phyloP scores from a whole-genome alignment of 2,888 invertebrate species.

The Drosophila atripex region DNA sequence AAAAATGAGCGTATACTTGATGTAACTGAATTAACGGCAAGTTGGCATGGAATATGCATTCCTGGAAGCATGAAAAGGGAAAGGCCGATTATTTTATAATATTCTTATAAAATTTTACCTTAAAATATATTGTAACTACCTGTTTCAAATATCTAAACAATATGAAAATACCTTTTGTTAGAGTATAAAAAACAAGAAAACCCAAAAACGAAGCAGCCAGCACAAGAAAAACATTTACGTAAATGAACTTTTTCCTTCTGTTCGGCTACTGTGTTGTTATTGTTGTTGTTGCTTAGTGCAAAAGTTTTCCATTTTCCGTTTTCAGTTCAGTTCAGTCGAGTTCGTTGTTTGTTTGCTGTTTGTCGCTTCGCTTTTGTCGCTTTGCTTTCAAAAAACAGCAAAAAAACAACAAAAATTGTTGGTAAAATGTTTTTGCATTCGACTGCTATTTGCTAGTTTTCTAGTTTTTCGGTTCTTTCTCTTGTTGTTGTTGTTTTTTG shows the following conservation, averaged over 20 bases:
- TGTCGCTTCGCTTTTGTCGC: conserved; percentile 54
- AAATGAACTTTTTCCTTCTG: conserved; percentile 67
- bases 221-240: conserved; percentile 66
- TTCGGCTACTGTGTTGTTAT: conserved; percentile 8
- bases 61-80: too few relatives aligned
- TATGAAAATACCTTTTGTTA: neutral
- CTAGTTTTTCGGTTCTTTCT: conserved; percentile 26
- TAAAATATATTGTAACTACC: too few relatives aligned
- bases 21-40: too few relatives aligned
- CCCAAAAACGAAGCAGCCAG: conserved; percentile 33
- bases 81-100: too few relatives aligned
- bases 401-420: conserved; percentile 9
- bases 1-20: too few relatives aligned
- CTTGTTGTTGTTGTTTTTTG: conserved; percentile 11
- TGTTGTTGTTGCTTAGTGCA: conserved; percentile 40
- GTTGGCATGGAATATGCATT: too few relatives aligned
- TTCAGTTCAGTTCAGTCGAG: conserved; percentile 30
- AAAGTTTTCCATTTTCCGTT: conserved; percentile 48
- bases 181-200: conserved; percentile 6
- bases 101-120: too few relatives aligned
- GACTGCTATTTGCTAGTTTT: conserved; percentile 58
- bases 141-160: too few relatives aligned
- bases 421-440: conserved; percentile 61
- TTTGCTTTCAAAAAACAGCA: conserved; percentile 34
- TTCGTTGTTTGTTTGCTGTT: conserved; percentile 60